Percentiles rank a stretch among this genome's conserved stretches.
phyloP scores from a whole-genome alignment of 1,140 invertebrate species.

The Cataglyphis hispanica region DNA sequence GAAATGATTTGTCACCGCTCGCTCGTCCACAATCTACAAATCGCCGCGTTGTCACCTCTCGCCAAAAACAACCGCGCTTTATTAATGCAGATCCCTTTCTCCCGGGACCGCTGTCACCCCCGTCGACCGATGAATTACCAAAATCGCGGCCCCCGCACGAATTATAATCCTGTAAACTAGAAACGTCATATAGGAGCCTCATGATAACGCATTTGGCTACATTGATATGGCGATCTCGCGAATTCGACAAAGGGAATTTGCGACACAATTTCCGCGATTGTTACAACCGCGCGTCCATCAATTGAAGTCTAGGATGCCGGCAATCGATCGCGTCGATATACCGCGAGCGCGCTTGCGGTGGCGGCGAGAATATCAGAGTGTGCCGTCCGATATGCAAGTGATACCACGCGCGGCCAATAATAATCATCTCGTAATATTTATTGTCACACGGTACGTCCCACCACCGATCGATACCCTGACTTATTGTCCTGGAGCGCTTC shows the following conservation, averaged over 20 bases:
- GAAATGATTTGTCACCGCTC: constrained; percentile 22
- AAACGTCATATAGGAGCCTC: constrained; percentile 34
- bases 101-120: constrained; percentile 38
- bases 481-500: constrained; percentile 61
- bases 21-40: constrained; percentile 32
- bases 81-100: constrained; percentile 27
- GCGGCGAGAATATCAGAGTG: constrained; percentile 11
- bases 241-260: constrained; percentile 56
- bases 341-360: constrained; percentile 10
- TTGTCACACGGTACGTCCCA: constrained; percentile 44
- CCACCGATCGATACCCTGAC: constrained; percentile 44
- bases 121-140: constrained; percentile 31
- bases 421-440: constrained; percentile 74
- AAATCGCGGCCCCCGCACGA: constrained; percentile 25
- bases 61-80: constrained; percentile 42
- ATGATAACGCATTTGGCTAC: constrained; percentile 44
- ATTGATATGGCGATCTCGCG: constrained; percentile 35
- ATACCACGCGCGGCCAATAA: constrained; percentile 62
- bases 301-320: constrained; percentile 54
- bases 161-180: constrained; percentile 57
- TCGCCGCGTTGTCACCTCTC: constrained; percentile 12
- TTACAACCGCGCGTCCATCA: constrained; percentile 51
- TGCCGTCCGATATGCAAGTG: constrained; percentile 31
- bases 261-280: constrained; percentile 64
- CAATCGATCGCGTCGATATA: constrained; percentile 49